Evolutionary conservation across 92 coral and sea anemone genomes (phyloP).

Genomic region (Blastomussa wellsi): DNA sequence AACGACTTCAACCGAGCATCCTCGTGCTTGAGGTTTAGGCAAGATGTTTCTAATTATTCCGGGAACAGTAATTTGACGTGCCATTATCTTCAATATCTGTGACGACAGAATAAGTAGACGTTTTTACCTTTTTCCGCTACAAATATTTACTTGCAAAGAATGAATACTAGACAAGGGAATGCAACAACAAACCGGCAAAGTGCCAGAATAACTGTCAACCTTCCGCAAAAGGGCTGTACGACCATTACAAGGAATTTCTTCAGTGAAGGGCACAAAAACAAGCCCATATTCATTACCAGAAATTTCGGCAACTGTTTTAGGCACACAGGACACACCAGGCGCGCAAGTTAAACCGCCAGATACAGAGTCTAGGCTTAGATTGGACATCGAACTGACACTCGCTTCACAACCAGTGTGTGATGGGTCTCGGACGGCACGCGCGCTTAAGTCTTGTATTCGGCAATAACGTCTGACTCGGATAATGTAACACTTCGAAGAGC

Average conservation of each 20-base stretch:
- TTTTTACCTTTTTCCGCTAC: not conserved
- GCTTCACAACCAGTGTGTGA: no score
- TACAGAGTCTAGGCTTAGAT: not conserved
- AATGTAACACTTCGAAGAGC: not conserved
- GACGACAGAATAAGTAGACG: not conserved
- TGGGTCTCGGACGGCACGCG: not conserved
- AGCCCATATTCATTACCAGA: not conserved
- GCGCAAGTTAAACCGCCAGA: not conserved
- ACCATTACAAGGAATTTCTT: not conserved
- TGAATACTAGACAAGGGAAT: not conserved
- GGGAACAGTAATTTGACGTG: not conserved
- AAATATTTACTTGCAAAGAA: not conserved
- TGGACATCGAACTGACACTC: not conserved
- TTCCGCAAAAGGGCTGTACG: not conserved
- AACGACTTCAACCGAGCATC: not conserved
- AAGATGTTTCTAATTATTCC: not conserved
- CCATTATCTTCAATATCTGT: not conserved
- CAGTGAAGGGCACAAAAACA: not conserved
- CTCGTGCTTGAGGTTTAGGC: not conserved
- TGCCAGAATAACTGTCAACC: not conserved
- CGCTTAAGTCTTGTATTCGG: not conserved
- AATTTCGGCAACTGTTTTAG: not conserved
- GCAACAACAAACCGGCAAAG: not conserved
- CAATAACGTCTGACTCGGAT: not conserved
- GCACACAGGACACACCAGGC: not conserved